phyloP scores from a whole-genome alignment of 1,140 invertebrate species.

The Temnothorax curvispinosus region DNA sequence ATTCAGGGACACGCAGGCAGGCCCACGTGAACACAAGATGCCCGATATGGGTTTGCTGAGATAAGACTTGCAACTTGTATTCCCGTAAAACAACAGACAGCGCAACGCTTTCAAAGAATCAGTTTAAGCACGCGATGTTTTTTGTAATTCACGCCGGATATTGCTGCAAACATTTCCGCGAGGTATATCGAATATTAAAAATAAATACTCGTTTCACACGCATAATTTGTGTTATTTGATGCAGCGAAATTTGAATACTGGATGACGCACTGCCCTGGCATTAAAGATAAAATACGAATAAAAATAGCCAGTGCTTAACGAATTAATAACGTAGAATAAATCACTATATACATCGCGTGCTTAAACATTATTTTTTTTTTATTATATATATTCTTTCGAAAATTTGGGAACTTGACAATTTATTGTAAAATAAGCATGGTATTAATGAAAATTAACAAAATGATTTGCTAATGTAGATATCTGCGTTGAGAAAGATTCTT shows the following conservation, averaged over 20 bases:
- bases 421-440: background rate
- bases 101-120: too few relatives aligned
- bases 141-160: background rate
- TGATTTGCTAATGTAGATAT: background rate
- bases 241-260: background rate
- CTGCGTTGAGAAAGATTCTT: background rate
- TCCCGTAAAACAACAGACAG: background rate
- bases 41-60: background rate
- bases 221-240: background rate
- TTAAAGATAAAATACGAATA: background rate
- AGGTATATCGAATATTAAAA: background rate
- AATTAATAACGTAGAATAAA: background rate
- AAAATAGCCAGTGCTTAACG: background rate
- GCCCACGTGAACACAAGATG: conserved; percentile 7
- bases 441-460: background rate
- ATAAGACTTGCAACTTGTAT: background rate
- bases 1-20: background rate
- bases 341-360: background rate
- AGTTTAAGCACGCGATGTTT: background rate
- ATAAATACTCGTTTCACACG: background rate
- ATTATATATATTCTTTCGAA: background rate
- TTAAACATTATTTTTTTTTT: background rate
- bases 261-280: background rate
- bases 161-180: background rate
- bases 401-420: background rate